A percentile compares a stretch with the other conserved stretches of the same genome.
Conservation (phyloP, 2,113 vertebrate genomes). For the Stigmatopora argus region DNA sequence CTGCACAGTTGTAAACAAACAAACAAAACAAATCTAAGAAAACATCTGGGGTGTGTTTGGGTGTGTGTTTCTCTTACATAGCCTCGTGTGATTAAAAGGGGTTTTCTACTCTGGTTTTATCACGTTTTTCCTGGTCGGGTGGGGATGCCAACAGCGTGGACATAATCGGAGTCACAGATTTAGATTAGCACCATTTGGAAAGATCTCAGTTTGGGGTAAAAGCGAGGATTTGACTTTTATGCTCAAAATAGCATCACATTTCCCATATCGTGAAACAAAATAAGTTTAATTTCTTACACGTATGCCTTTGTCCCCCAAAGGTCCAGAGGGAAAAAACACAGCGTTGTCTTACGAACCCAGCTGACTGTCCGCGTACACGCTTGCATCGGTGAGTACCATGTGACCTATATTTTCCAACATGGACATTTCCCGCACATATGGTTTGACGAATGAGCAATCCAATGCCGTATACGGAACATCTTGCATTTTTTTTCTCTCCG, state of each 20-base stretch:
- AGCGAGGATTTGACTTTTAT: constrained; percentile 5
- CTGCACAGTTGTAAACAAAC: constrained; percentile 15
- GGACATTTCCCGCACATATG: neutral
- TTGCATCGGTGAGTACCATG: constrained; percentile 86
- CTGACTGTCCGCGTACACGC: constrained; percentile 89
- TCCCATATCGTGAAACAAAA: constrained; percentile 6
- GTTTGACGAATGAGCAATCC: constrained; percentile 14
- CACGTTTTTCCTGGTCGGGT: constrained; percentile 19
- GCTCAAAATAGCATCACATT: constrained; percentile 19
- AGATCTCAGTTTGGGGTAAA: constrained; percentile 4
- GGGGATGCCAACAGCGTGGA: constrained; percentile 23
- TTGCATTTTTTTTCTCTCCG: constrained; percentile 16
- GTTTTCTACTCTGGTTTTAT: constrained; percentile 19
- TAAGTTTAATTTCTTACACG: too few species aligned
- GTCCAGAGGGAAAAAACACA: constrained; percentile 90
- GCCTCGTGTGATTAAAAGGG: constrained; percentile 1
- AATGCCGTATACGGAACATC: constrained; percentile 5
- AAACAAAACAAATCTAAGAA: constrained; percentile 20
- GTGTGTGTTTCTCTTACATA: constrained; percentile 19
- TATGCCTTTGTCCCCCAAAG: constrained; percentile 31
- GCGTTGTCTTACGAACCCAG: constrained; percentile 87
- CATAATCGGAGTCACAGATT: constrained; percentile 26
- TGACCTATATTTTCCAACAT: constrained; percentile 29
- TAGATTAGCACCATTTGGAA: constrained; percentile 21
- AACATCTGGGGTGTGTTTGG: constrained; percentile 30